A percentile compares a stretch with the other conserved stretches of the same genome.
Conservation (phyloP, 2,888 invertebrate genomes). For the Eupithecia tripunctaria region DNA sequence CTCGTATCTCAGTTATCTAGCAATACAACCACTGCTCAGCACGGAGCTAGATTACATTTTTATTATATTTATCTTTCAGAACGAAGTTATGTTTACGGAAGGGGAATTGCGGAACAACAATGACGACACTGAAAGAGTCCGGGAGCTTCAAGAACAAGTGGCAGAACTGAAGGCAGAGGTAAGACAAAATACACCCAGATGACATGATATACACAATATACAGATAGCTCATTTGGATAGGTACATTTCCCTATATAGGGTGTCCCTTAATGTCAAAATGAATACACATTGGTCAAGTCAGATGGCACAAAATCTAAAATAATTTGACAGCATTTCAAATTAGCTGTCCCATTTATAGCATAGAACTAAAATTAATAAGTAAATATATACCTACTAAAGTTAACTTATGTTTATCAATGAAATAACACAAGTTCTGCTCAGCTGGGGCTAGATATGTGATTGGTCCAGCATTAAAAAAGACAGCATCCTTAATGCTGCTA, state of each 20-base stretch:
- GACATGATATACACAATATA: not conserved
- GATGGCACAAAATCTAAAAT: not conserved
- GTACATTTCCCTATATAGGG: not conserved
- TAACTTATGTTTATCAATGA: not conserved
- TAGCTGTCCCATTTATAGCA: not conserved
- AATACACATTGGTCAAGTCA: not conserved
- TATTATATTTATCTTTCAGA: constrained; percentile 81
- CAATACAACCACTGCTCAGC: not conserved
- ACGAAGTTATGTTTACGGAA: constrained; percentile 97
- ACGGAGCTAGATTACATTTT: not conserved
- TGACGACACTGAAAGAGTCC: constrained; percentile 93
- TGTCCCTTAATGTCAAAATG: not conserved
- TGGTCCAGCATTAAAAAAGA: not conserved
- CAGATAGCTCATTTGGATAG: not conserved
- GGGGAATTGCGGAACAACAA: constrained; percentile 94
- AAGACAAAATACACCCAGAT: constrained; percentile 39
- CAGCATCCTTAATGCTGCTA: not conserved
- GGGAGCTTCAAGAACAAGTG: constrained; percentile 96
- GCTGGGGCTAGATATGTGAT: not conserved
- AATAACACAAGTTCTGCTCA: not conserved
- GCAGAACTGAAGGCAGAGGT: constrained; percentile 97
- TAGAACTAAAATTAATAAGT: not conserved
- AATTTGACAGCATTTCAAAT: not conserved
- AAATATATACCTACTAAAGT: not conserved
- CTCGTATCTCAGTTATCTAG: not conserved